Percentiles rank a stretch among this genome's conserved stretches.
Evolutionary conservation across 2,113 vertebrate species (phyloP).

Genomic region (Lates calcarifer): DNA sequence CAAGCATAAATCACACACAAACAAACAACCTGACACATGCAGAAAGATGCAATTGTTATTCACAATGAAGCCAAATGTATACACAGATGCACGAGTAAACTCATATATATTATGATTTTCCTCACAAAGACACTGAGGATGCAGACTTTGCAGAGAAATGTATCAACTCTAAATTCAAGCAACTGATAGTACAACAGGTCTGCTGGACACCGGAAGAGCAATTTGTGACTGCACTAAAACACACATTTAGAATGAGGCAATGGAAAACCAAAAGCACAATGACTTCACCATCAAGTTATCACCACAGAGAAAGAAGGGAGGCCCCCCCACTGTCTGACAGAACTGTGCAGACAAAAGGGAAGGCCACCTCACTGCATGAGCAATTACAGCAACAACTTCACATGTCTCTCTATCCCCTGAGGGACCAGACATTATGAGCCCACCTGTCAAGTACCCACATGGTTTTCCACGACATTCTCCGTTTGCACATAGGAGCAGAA

Average conservation of each 20-base stretch:
- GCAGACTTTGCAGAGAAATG: background rate
- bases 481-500: slow-evolving; percentile 46
- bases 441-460: slow-evolving; percentile 72
- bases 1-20: slow-evolving; percentile 64
- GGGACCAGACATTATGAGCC: slow-evolving; percentile 71
- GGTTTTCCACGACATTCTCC: slow-evolving; percentile 34
- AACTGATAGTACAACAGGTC: background rate
- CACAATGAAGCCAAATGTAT: slow-evolving; percentile 33
- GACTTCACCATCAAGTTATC: slow-evolving; percentile 48
- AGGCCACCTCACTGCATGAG: slow-evolving; percentile 58
- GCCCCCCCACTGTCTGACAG: slow-evolving; percentile 15
- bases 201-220: background rate
- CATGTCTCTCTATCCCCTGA: slow-evolving; percentile 44
- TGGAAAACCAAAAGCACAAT: slow-evolving; percentile 18
- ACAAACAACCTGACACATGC: slow-evolving; percentile 56
- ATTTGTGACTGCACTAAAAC: background rate
- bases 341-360: slow-evolving; percentile 63
- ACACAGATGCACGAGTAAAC: slow-evolving; percentile 3
- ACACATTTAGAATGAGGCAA: background rate
- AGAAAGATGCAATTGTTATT: slow-evolving; percentile 49
- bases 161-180: background rate
- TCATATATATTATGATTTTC: slow-evolving; percentile 11
- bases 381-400: slow-evolving; percentile 79
- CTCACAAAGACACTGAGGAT: background rate
- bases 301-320: slow-evolving; percentile 43